These are phyloP conservation scores for Myotis yumanensis DNA, from an alignment of 2,113 vertebrate species.

Conservation along the genomic window DNA sequence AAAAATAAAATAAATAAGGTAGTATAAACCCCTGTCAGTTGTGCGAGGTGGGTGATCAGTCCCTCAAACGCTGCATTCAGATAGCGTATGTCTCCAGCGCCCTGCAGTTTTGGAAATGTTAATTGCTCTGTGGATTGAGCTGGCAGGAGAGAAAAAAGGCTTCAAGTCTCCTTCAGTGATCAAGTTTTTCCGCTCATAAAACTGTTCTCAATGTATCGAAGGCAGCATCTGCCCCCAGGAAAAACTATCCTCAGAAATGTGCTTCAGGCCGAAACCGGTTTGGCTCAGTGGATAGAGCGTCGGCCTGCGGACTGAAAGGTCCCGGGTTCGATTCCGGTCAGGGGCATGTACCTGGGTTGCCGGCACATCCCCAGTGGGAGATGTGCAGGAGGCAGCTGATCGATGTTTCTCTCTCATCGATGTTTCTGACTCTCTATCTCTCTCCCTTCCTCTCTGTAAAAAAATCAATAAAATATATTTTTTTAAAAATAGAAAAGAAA, in stretches of 20 bases:
- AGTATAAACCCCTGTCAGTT: background rate
- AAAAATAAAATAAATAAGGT: background rate
- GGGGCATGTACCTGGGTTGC: no score
- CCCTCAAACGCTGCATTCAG: conserved; percentile 44
- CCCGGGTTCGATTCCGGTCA: no score
- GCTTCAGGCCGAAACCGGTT: background rate
- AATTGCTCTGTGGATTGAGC: conserved; percentile 36
- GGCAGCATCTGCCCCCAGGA: background rate
- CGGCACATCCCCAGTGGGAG: no score
- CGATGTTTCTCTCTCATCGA: no score
- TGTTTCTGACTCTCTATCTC: no score
- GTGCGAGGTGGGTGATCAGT: background rate
- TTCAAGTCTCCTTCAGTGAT: conserved; percentile 55
- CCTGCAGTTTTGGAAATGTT: conserved; percentile 56
- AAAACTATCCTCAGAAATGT: accelerated
- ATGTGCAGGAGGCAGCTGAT: no score
- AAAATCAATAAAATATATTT: no score
- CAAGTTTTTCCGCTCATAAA: conserved; percentile 42
- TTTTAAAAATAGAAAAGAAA: no score
- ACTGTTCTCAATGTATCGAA: conserved; percentile 30
- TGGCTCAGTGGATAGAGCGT: no score
- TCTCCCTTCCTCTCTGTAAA: no score
- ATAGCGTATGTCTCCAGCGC: conserved; percentile 28
- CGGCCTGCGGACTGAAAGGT: no score
- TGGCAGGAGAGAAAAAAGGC: conserved; percentile 46